Base-by-base conservation (phyloP, 2,888 invertebrate species). In the Megalurothrips usitatus region DNA sequence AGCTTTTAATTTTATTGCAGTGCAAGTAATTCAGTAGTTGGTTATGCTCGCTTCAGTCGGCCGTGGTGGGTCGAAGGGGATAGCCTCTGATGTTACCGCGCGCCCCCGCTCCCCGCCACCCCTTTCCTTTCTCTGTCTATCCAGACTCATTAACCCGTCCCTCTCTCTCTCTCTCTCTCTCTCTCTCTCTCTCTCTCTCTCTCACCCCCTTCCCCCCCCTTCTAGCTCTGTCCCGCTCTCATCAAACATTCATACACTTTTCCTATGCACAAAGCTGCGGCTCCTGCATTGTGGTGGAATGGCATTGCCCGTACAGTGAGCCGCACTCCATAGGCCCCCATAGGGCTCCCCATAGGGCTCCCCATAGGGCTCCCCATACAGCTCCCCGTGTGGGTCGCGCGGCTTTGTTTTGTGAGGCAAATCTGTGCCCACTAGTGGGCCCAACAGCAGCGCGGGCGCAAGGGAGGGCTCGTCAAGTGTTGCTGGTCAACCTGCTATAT, bases 201-300 rank as follows among this genome's bases (percentile, higher is more conserved):
- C 58, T 19, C 0, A 11, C 19, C 14, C 58, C 10, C 58, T 19
- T 14, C 58, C 58, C 14, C 58, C 34, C 34, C 34, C 3, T 43
- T 43, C n/a, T n/a, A n/a, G n/a, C 58, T n/a, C 58, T 58, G 19
- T 75, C 68, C 23, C 26, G 12, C 68, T 23, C 68, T 75, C 68
- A 75, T 75, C 68, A 75, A 75, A 75, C 68, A 75, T 75, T 75
- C 68, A 75, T 75, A 75, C 68, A 75, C 68, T 75, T 75, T 75
- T 75, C 68, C 68, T 75, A 75, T 75, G 68, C 68, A 75, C 68
- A 75, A 75, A 75, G 68, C 68, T 19, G 58, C 14, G 58, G 58
- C 52, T 1, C 52, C 52, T 6, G 68, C 68, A 75, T 75, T 75
- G 68, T 75, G 68, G 58, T 58, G 58, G 58, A 17, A 19, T 14